Evolutionary conservation across 1,140 invertebrate genomes (phyloP).

Genomic region (Eufriesea mexicana): DNA sequence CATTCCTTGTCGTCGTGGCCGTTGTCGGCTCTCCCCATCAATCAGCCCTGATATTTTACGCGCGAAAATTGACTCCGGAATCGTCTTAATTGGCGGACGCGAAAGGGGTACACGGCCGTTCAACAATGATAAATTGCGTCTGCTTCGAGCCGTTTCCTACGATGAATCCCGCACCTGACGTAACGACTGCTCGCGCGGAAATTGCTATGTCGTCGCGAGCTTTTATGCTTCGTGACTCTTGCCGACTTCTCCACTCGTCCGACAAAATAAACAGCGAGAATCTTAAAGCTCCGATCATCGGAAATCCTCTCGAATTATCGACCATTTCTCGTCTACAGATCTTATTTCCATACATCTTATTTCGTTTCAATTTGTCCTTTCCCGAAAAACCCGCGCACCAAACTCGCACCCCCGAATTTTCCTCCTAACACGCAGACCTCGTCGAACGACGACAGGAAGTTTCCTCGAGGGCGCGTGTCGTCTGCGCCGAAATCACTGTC

Average conservation of each 20-base stretch:
- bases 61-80: conserved; percentile 37
- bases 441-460: not conserved
- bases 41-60: conserved; percentile 27
- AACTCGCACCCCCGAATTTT: not conserved
- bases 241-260: too few species aligned
- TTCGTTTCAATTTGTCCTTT: too few species aligned
- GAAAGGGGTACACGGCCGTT: not conserved
- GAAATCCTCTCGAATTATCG: too few species aligned
- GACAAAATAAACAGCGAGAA: too few species aligned
- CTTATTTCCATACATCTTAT: too few species aligned
- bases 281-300: too few species aligned
- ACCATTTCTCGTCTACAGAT: too few species aligned
- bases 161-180: conserved; percentile 3
- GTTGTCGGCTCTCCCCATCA: not conserved
- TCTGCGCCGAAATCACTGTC: conserved; percentile 20
- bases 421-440: not conserved
- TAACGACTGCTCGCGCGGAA: not conserved
- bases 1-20: conserved; percentile 13
- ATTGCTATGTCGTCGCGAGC: not conserved
- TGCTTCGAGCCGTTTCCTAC: not conserved
- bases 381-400: too few species aligned
- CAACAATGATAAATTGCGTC: conserved; percentile 37
- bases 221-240: not conserved
- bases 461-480: not conserved
- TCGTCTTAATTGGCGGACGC: conserved; percentile 44